Percentiles rank a stretch among this genome's conserved stretches.
These are phyloP conservation scores for Ophraella communa DNA, from an alignment of 2,888 invertebrate genomes.

Conservation along the genomic window DNA sequence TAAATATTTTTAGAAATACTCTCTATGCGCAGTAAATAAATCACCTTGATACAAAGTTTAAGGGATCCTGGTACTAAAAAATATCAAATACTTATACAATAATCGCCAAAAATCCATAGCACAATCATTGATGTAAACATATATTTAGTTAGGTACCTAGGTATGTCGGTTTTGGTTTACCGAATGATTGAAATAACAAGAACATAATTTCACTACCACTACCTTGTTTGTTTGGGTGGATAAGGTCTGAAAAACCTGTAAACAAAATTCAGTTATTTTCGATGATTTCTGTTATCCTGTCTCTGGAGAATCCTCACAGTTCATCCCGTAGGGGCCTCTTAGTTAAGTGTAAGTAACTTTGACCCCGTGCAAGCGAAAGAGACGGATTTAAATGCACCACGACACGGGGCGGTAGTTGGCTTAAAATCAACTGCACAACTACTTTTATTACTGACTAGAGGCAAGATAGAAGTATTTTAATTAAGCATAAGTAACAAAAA, in stretches of 20 bases:
- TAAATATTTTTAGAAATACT: too few relatives aligned
- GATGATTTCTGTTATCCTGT: slow-evolving; percentile 47
- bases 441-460: too few relatives aligned
- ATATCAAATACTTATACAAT: too few relatives aligned
- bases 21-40: too few relatives aligned
- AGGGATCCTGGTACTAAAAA: too few relatives aligned
- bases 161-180: neutral
- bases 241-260: neutral
- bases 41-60: too few relatives aligned
- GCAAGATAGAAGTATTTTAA: too few relatives aligned
- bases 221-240: neutral
- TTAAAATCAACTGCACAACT: neutral
- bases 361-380: neutral
- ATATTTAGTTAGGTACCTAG: too few relatives aligned
- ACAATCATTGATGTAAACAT: too few relatives aligned
- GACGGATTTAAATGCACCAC: slow-evolving; percentile 5
- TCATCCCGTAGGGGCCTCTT: slow-evolving; percentile 54
- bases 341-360: slow-evolving; percentile 10
- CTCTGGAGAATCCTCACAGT: slow-evolving; percentile 51
- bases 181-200: neutral
- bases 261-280: slow-evolving; percentile 6
- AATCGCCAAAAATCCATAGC: too few relatives aligned
- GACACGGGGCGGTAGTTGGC: neutral
- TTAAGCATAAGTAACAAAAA: too few relatives aligned
- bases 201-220: neutral